Percentiles rank a stretch among this genome's conserved stretches.
phyloP scores from a whole-genome alignment of 2,797 vertebrate species.

The Paedocypris micromegethes region DNA sequence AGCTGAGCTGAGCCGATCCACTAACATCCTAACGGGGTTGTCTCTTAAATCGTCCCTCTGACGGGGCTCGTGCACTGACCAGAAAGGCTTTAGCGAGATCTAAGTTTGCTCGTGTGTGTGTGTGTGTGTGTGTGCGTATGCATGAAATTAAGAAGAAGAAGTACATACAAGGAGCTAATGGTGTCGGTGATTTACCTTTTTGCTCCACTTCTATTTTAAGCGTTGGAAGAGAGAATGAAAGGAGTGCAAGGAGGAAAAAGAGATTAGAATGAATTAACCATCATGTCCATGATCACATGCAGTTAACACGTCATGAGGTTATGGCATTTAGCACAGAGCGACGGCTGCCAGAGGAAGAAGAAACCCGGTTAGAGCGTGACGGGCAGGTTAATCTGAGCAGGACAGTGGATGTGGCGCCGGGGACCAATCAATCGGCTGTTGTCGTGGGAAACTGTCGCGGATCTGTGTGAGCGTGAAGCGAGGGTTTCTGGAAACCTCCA shows the following conservation, averaged over 20 bases:
- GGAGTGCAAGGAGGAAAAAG: slow-evolving; percentile 92
- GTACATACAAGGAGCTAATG: slow-evolving; percentile 75
- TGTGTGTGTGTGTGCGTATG: background rate
- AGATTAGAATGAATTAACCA: slow-evolving; percentile 99
- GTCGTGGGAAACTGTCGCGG: slow-evolving; percentile 20
- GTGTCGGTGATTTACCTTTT: slow-evolving; percentile 99
- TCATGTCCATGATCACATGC: slow-evolving; percentile 88
- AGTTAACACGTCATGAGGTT: slow-evolving; percentile 87
- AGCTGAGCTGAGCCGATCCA: slow-evolving; percentile 68
- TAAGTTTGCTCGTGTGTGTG: no score
- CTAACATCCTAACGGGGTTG: slow-evolving; percentile 78
- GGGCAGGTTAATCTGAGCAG: slow-evolving; percentile 64
- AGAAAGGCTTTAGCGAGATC: no score
- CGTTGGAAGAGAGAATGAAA: slow-evolving; percentile 98
- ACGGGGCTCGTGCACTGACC: slow-evolving; percentile 72
- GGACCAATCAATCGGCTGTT: slow-evolving; percentile 26
- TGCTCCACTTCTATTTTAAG: slow-evolving; percentile 99
- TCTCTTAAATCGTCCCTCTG: slow-evolving; percentile 60
- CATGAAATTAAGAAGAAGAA: slow-evolving; percentile 83
- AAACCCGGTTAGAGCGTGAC: slow-evolving; percentile 69
- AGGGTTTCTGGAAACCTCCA: no score
- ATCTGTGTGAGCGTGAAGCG: slow-evolving; percentile 9
- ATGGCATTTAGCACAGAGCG: slow-evolving; percentile 75
- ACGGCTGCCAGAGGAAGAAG: slow-evolving; percentile 75
- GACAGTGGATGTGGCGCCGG: slow-evolving; percentile 28